Evolutionary conservation across 1,140 invertebrate genomes (phyloP).

Genomic region (Medauroidea extradentata): DNA sequence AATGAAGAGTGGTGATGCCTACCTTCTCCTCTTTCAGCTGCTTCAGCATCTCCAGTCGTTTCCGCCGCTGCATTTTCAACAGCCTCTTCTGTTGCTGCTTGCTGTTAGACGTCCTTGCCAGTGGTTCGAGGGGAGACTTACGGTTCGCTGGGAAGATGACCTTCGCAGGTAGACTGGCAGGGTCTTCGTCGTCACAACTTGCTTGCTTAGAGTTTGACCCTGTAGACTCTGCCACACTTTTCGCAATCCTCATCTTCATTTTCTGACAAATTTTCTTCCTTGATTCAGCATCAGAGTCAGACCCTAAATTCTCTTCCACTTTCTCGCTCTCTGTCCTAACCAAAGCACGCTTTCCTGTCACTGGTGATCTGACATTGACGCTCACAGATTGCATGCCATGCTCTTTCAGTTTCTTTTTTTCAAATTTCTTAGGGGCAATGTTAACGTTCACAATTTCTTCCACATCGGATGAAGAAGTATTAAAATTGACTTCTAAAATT

Average conservation of each 20-base stretch:
- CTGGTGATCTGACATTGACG: no score
- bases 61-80: background rate
- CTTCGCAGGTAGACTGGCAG: conserved; percentile 5
- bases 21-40: conserved; percentile 15
- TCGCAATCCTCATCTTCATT: background rate
- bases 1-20: background rate
- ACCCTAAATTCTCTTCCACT: background rate
- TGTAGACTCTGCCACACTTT: background rate
- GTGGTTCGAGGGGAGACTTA: background rate
- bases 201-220: background rate
- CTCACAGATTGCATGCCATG: no score
- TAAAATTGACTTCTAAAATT: no score
- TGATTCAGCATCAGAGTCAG: conserved; percentile 9
- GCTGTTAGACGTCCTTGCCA: background rate
- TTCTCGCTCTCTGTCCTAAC: no score
- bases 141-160: background rate
- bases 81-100: background rate
- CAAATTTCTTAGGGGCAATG: no score
- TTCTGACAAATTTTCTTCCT: conserved; percentile 1
- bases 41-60: conserved; percentile 5
- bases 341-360: no score
- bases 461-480: no score
- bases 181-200: background rate
- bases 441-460: no score
- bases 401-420: no score